Evolutionary conservation across 2,113 vertebrate genomes (phyloP).

Genomic region (Gallinago media): DNA sequence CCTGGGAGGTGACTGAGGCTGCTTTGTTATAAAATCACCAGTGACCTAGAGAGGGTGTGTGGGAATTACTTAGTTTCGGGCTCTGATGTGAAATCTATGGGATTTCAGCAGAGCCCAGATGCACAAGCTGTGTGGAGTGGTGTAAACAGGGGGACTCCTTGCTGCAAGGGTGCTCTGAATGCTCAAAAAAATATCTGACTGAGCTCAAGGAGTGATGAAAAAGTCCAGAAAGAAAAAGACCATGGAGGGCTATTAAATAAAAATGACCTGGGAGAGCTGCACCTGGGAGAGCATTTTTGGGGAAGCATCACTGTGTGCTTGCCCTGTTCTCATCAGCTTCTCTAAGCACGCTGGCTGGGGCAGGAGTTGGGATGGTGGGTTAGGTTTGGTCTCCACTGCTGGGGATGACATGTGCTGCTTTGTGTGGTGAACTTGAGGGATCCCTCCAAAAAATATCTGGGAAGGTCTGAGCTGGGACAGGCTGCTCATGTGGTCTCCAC

Average conservation of each 20-base stretch:
- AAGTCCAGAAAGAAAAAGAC: neutral
- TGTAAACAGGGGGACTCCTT: neutral
- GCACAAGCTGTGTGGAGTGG: neutral
- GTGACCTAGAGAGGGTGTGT: neutral
- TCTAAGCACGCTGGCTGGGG: neutral
- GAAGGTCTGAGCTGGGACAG: neutral
- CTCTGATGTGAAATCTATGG: neutral
- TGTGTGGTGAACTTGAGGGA: accelerated
- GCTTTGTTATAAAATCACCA: neutral
- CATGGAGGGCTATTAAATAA: neutral
- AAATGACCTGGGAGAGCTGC: neutral
- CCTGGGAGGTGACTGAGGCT: neutral
- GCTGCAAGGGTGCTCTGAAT: neutral
- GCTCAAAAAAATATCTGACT: neutral
- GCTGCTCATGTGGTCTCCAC: neutral
- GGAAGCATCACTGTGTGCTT: neutral
- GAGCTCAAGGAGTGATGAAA: neutral
- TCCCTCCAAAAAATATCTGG: neutral
- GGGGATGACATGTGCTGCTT: neutral
- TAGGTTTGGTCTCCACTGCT: neutral
- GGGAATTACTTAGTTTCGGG: neutral
- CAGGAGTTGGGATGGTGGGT: neutral
- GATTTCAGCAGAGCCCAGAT: neutral
- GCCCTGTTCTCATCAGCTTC: neutral
- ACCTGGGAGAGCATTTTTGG: neutral